phyloP scores from a whole-genome alignment of 2,113 vertebrate species.

The Hypocryptadius cinnamomeus region DNA sequence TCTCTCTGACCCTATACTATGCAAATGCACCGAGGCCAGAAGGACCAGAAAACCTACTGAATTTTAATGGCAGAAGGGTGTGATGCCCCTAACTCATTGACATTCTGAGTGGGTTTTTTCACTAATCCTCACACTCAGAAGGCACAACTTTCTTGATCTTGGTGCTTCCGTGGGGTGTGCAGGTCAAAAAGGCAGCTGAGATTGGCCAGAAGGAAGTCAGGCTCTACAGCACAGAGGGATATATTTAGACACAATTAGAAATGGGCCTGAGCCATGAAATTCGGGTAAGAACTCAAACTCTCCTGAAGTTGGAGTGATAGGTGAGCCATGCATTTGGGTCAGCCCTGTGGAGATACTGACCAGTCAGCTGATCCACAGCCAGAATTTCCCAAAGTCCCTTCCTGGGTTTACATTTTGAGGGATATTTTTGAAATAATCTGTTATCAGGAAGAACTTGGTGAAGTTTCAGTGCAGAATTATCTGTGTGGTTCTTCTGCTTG shows the following conservation, averaged over 20 bases:
- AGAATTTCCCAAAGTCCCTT: background rate
- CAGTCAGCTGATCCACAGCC: background rate
- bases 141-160: conserved; percentile 39
- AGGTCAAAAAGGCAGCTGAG: conserved; percentile 43
- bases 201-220: background rate
- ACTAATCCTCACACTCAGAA: background rate
- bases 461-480: background rate
- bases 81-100: background rate
- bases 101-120: conserved; percentile 32
- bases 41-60: conserved; percentile 34
- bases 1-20: conserved; percentile 50
- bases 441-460: background rate
- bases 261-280: background rate
- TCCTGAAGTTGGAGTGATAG: background rate
- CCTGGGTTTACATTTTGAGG: background rate
- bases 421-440: background rate
- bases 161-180: background rate
- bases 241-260: background rate
- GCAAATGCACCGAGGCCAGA: conserved; percentile 20
- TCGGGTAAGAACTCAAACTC: background rate
- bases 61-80: conserved; percentile 33
- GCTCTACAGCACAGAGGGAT: background rate
- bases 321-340: background rate
- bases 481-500: background rate
- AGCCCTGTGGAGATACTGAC: background rate